A percentile compares a stretch with the other conserved stretches of the same genome.
phyloP scores from a whole-genome alignment of 2,113 vertebrate species.

The Lagenorhynchus albirostris region DNA sequence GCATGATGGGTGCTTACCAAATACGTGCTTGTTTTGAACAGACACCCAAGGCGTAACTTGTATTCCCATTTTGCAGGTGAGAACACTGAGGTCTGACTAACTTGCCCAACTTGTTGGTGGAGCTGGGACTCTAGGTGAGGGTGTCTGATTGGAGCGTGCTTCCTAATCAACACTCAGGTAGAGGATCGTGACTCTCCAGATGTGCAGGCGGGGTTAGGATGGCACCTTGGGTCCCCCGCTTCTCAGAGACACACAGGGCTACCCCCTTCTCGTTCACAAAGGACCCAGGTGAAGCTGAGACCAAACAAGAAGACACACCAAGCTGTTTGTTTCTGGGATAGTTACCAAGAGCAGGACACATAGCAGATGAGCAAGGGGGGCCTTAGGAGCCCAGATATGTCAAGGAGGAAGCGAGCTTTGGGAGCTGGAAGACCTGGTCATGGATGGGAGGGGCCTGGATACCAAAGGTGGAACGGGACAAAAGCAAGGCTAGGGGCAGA shows the following conservation, averaged over 20 bases:
- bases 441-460: neutral
- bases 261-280: neutral
- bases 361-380: fast-evolving
- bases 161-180: neutral
- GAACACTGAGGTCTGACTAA: neutral
- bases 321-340: neutral
- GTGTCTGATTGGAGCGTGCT: fast-evolving
- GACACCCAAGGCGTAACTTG: neutral
- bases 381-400: fast-evolving
- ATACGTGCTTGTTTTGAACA: too few relatives aligned
- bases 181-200: too few relatives aligned
- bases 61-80: neutral
- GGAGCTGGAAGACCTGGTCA: neutral
- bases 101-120: too few relatives aligned
- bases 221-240: neutral
- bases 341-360: neutral
- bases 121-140: neutral
- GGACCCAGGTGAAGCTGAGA: neutral
- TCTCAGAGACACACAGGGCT: neutral
- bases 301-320: neutral
- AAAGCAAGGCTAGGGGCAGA: neutral
- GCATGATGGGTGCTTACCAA: neutral
- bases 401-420: neutral
- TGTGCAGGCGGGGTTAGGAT: neutral
- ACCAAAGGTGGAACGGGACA: fast-evolving